phyloP scores from a whole-genome alignment of 2,888 invertebrate genomes.

The Subacronicta megacephala region DNA sequence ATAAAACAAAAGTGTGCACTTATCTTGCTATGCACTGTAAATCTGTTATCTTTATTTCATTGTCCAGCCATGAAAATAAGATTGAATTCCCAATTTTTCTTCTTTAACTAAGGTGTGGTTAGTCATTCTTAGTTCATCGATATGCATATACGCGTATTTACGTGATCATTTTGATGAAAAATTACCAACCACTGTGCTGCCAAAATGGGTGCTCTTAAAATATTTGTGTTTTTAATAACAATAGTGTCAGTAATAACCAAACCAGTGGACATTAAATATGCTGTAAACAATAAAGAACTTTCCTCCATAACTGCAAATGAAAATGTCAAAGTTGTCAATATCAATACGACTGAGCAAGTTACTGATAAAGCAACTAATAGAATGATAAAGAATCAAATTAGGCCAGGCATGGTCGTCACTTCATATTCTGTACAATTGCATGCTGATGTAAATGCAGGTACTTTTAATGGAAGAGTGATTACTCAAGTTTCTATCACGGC shows the following conservation, averaged over 20 bases:
- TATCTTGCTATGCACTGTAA: slow-evolving; percentile 30
- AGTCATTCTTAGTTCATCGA: slow-evolving; percentile 41
- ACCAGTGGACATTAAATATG: slow-evolving; percentile 51
- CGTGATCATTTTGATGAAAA: slow-evolving; percentile 46
- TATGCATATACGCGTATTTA: slow-evolving; percentile 40
- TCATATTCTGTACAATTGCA: slow-evolving; percentile 65
- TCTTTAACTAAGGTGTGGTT: slow-evolving; percentile 20
- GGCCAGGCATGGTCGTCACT: slow-evolving; percentile 69
- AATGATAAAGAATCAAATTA: slow-evolving; percentile 57
- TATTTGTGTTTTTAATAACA: slow-evolving; percentile 49
- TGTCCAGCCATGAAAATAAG: slow-evolving; percentile 3
- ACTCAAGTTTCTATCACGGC: slow-evolving; percentile 63
- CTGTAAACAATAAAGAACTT: neutral
- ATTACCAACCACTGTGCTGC: slow-evolving; percentile 20
- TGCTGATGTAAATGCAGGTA: slow-evolving; percentile 55
- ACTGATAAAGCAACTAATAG: slow-evolving; percentile 2
- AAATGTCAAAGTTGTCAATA: slow-evolving; percentile 12
- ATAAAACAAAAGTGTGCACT: neutral
- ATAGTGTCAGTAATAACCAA: slow-evolving; percentile 50
- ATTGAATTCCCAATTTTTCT: slow-evolving; percentile 9
- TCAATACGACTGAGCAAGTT: slow-evolving; percentile 1
- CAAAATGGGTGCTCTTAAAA: slow-evolving; percentile 55
- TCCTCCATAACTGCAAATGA: slow-evolving; percentile 2
- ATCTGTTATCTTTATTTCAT: slow-evolving; percentile 31
- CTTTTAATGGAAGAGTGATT: slow-evolving; percentile 63